Percentiles rank a stretch among this genome's conserved stretches.
Conservation (phyloP, 2,888 invertebrate species). For the Chymomyza amoena region DNA sequence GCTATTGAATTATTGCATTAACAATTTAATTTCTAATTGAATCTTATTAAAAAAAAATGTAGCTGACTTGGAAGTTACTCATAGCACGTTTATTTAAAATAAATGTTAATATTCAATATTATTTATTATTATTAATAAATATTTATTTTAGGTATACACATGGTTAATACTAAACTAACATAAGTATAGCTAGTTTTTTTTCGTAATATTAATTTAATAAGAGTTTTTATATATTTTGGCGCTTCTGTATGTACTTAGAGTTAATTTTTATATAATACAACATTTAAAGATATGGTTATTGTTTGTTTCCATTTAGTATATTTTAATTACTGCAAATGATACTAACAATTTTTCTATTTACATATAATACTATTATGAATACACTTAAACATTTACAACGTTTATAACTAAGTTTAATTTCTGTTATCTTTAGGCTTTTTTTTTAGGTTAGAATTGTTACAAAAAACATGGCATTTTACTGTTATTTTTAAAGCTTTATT, state of each 20-base stretch:
- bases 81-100: neutral
- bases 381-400: conserved; percentile 34
- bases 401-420: conserved; percentile 20
- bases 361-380: neutral
- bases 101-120: neutral
- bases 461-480: conserved; percentile 16
- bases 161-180: neutral
- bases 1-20: too few species aligned
- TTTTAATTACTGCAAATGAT: neutral
- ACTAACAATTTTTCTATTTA: neutral
- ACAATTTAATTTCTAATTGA: too few species aligned
- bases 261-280: conserved; percentile 1
- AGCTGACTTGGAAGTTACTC: neutral
- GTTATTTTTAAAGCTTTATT: conserved; percentile 45
- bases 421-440: conserved; percentile 17
- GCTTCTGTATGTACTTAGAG: neutral
- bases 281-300: conserved; percentile 12
- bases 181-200: neutral
- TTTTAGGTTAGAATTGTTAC: conserved; percentile 1
- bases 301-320: neutral
- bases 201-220: neutral
- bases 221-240: neutral
- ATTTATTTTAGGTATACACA: neutral
- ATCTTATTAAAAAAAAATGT: too few species aligned
- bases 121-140: neutral